A percentile compares a stretch with the other conserved stretches of the same genome.
phyloP scores from a whole-genome alignment of 2,113 vertebrate genomes.

The Otocyon megalotis region DNA sequence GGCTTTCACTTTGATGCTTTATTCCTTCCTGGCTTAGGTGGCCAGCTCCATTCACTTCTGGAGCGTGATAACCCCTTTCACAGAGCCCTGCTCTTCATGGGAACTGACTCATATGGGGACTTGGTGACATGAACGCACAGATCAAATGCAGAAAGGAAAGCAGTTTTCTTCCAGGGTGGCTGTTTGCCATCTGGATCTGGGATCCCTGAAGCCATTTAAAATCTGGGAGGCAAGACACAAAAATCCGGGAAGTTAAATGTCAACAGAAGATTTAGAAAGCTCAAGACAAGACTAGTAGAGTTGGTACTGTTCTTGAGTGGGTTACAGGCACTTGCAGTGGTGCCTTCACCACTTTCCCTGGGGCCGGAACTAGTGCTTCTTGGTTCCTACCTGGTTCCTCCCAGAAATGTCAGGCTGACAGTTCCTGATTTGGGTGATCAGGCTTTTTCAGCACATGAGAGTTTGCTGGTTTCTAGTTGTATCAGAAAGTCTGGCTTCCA shows the following conservation, averaged over 20 bases:
- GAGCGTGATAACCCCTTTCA: neutral
- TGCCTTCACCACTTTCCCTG: too few relatives aligned
- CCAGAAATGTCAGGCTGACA: neutral
- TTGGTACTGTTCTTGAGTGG: neutral
- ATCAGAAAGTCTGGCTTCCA: neutral
- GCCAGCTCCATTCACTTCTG: neutral
- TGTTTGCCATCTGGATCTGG: neutral
- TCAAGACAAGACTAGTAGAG: neutral
- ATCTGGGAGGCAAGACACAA: neutral
- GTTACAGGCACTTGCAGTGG: neutral
- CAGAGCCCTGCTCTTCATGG: neutral
- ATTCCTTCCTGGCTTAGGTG: neutral
- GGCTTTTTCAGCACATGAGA: neutral
- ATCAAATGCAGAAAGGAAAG: neutral
- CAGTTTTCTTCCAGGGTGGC: neutral
- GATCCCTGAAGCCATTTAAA: neutral
- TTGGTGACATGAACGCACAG: rapidly evolving
- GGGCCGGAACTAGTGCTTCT: neutral
- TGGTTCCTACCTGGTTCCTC: neutral
- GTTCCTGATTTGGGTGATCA: neutral
- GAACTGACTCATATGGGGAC: neutral
- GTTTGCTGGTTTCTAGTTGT: neutral
- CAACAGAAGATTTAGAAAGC: neutral
- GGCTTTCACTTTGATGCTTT: neutral
- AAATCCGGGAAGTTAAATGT: neutral